Base-by-base conservation (phyloP, 1,140 invertebrate genomes). In the Lordiphosa collinella region DNA sequence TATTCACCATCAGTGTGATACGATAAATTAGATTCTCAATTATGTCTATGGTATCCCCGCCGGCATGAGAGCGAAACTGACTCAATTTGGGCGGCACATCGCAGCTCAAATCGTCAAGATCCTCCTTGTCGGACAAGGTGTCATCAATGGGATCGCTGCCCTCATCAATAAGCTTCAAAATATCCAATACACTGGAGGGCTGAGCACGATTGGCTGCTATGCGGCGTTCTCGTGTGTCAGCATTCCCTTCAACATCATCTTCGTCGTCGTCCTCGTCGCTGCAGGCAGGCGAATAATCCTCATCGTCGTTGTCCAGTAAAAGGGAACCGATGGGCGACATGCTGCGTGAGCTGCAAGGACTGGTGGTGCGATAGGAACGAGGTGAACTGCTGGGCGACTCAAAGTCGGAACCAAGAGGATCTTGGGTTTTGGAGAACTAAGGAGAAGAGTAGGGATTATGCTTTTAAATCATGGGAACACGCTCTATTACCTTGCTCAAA, bases 241-340 rank as follows among this genome's bases (percentile, higher is more conserved):
- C 64, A 32, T 66, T 85, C 8, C 25, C 38, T 2, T 37, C 12
- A 11, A 22, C 53, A 14, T 88, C 87, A n/a, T 85, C 87, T 35
- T 85, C 65, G 11, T 79, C 65, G 12, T 80, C 75, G 22, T 84
- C 87, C 34, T 88, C 88, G 32, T 89, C 88, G 44, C 87, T 89
- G 43, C 88, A 89, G 9, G 88, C 84, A 0, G 88, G 88, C n/a
- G 88, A 89, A 71, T 89, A 89, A 31, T 85, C 75, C 36, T 89
- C 84, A 43, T 80, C 76, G 8, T 82, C 76, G 11, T 80, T 71
- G 25, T 52, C 48, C 43, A 79, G 43, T 10, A 75, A 36, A 49
- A 74, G 51, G 52, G 62, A 60, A 64, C 68, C 59, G 7, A 86
- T 57, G 1, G 87, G 87, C 1, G 87, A 89, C 79, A 89, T 86